A percentile compares a stretch with the other conserved stretches of the same genome.
phyloP scores from a whole-genome alignment of 2,888 invertebrate genomes.

The Luperina testacea region DNA sequence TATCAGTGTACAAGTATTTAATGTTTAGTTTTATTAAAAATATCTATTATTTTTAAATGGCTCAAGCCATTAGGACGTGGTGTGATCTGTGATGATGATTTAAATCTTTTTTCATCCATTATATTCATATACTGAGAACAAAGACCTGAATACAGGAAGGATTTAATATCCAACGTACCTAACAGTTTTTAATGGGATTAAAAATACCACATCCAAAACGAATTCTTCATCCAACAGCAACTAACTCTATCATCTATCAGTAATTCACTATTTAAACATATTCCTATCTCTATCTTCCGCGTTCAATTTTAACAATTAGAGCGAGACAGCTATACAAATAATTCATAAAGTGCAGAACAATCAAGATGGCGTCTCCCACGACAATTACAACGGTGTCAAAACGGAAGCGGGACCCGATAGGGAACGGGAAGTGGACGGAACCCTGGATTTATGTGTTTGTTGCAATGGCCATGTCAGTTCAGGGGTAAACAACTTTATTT shows the following conservation, averaged over 20 bases:
- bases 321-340: conserved; percentile 69
- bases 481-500: conserved; percentile 64
- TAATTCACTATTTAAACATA: conserved; percentile 56
- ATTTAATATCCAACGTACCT: neutral
- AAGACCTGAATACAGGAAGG: neutral
- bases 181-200: neutral
- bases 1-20: neutral
- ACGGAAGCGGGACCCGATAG: conserved; percentile 82
- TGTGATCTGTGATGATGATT: neutral
- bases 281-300: conserved; percentile 67
- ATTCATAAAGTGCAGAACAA: conserved; percentile 74
- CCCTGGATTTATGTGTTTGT: conserved; percentile 72
- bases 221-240: conserved; percentile 46
- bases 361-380: conserved; percentile 80
- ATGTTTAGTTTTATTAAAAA: neutral
- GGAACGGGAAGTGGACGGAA: conserved; percentile 69
- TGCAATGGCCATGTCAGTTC: conserved; percentile 60
- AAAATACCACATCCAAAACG: conserved; percentile 62
- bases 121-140: neutral
- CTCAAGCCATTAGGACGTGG: neutral
- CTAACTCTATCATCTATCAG: conserved; percentile 43
- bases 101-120: neutral
- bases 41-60: neutral
- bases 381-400: conserved; percentile 83
- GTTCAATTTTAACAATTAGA: conserved; percentile 50